Conservation (phyloP, 2,797 vertebrate genomes). For the Florisuga fusca region DNA sequence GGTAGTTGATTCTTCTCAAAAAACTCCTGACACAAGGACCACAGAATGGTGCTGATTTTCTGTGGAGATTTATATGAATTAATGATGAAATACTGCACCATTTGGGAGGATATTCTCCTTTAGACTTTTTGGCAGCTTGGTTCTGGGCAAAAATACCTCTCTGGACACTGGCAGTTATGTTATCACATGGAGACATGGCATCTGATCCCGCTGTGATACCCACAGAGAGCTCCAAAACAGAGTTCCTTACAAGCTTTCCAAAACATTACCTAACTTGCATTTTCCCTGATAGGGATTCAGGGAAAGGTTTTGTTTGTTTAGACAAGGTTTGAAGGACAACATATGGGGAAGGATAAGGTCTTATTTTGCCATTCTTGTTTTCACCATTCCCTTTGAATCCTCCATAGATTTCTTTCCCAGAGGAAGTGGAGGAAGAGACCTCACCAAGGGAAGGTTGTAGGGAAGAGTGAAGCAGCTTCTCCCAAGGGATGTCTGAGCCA, state of each 20-base stretch:
- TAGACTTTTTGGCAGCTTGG: constrained; percentile 27
- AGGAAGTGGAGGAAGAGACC: not conserved
- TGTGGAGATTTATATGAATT: not conserved
- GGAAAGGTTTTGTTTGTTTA: not conserved
- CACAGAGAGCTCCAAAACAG: constrained; percentile 9
- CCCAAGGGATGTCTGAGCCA: not conserved
- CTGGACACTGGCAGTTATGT: constrained; percentile 5
- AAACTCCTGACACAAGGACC: not conserved
- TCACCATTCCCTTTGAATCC: not conserved
- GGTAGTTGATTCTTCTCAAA: not conserved
- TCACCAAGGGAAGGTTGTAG: not conserved
- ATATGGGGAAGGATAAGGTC: not conserved
- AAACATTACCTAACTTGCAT: constrained; percentile 44
- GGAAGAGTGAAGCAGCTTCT: not conserved
- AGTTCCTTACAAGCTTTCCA: constrained; percentile 1
- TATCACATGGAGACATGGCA: constrained; percentile 7
- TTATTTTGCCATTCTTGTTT: not conserved
- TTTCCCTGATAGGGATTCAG: not conserved
- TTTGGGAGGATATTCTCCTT: constrained; percentile 43
- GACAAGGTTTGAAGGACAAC: not conserved
- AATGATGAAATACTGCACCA: not conserved
- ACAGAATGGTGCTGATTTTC: not conserved
- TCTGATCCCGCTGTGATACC: constrained; percentile 39
- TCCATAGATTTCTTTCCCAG: not conserved
- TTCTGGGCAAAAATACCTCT: constrained; percentile 30